These are phyloP conservation scores for Rotaria macrura DNA, from an alignment of 2,888 invertebrate species.

Conservation along the genomic window DNA sequence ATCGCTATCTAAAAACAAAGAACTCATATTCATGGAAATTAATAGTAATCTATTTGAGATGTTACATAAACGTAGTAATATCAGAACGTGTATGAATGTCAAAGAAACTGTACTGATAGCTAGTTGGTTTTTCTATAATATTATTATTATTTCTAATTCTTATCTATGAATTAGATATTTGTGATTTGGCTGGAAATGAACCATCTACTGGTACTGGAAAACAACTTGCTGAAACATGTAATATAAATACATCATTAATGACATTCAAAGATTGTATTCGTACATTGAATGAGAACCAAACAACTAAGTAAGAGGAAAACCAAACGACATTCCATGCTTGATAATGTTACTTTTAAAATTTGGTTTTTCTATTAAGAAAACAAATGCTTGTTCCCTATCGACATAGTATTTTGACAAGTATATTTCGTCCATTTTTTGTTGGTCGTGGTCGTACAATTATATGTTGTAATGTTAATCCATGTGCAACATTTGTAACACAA, in stretches of 20 bases:
- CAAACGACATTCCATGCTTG: too few species aligned
- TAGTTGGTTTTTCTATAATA: too few species aligned
- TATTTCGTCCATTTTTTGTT: conserved; percentile 65
- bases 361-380: conserved; percentile 38
- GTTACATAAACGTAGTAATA: too few species aligned
- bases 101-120: too few species aligned
- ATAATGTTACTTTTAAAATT: too few species aligned
- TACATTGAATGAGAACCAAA: conserved; percentile 47
- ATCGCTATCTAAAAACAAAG: too few species aligned
- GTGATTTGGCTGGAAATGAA: conserved; percentile 83
- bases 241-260: conserved; percentile 76
- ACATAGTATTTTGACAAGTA: conserved; percentile 75
- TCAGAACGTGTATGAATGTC: too few species aligned
- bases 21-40: too few species aligned
- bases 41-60: too few species aligned
- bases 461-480: conserved; percentile 74
- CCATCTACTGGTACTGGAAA: conserved; percentile 64
- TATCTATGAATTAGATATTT: conserved; percentile 62
- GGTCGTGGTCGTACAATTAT: conserved; percentile 65
- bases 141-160: conserved; percentile 26
- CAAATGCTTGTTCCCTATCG: conserved; percentile 58
- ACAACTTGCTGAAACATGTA: conserved; percentile 69
- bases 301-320: neutral
- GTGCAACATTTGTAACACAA: conserved; percentile 65
- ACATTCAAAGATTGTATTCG: conserved; percentile 72